phyloP scores from a whole-genome alignment of 2,888 invertebrate genomes.

The Spodoptera picta region DNA sequence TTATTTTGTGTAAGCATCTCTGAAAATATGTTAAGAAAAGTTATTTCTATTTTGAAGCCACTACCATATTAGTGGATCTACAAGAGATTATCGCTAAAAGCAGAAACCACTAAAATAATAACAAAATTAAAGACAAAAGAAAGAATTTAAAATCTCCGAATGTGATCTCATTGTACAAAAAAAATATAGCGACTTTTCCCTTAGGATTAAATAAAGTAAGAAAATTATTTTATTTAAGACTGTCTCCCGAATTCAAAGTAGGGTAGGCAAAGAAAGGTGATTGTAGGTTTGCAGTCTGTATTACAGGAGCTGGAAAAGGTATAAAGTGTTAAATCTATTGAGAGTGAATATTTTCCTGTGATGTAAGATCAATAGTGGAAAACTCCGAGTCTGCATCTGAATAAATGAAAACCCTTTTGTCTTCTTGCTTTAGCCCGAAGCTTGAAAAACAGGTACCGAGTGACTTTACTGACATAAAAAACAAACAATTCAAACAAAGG shows the following conservation, averaged over 20 bases:
- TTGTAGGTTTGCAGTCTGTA: neutral
- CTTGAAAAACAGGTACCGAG: slow-evolving; percentile 36
- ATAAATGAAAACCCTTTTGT: slow-evolving; percentile 62
- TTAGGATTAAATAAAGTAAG: no score
- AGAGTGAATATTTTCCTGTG: slow-evolving; percentile 20
- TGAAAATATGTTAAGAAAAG: no score
- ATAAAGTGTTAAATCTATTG: slow-evolving; percentile 18
- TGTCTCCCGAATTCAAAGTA: neutral
- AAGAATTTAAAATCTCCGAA: no score
- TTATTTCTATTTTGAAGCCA: no score
- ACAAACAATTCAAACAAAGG: slow-evolving; percentile 57
- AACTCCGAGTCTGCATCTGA: slow-evolving; percentile 37
- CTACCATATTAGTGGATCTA: no score
- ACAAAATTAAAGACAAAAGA: no score
- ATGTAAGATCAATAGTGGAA: slow-evolving; percentile 51
- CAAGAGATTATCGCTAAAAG: no score
- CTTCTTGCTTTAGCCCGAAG: slow-evolving; percentile 47
- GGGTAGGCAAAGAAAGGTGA: neutral
- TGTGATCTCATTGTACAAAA: no score
- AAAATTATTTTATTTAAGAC: no score
- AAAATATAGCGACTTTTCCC: no score
- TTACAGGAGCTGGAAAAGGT: neutral
- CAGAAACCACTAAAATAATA: no score
- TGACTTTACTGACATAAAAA: slow-evolving; percentile 45
- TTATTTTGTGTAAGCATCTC: no score